Evolutionary conservation across 2,113 vertebrate species (phyloP).

Genomic region (Oreochromis aureus): DNA sequence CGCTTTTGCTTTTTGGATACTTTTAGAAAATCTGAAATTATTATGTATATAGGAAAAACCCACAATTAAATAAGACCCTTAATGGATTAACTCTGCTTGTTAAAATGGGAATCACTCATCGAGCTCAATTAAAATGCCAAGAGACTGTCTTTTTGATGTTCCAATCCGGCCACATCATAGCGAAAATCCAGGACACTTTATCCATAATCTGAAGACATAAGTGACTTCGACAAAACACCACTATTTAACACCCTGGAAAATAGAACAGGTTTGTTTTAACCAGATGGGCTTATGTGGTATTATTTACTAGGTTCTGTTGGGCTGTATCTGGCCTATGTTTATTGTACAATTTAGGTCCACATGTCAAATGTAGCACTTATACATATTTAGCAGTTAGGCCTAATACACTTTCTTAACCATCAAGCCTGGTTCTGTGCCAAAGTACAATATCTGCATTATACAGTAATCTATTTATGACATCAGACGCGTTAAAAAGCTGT

Average conservation of each 20-base stretch:
- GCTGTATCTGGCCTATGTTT: not conserved
- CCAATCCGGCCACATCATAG: not conserved
- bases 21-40: not conserved
- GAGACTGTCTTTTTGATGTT: not conserved
- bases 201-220: not conserved
- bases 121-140: not conserved
- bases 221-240: not conserved
- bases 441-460: not conserved
- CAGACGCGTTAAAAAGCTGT: not conserved
- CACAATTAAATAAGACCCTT: not conserved
- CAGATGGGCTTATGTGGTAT: not conserved
- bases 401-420: not conserved
- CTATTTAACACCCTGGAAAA: not conserved
- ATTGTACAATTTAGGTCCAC: not conserved
- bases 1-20: not conserved
- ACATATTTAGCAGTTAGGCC: not conserved
- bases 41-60: not conserved
- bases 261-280: not conserved
- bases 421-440: not conserved
- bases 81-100: not conserved
- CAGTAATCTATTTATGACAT: not conserved
- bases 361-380: not conserved
- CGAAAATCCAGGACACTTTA: not conserved
- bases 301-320: not conserved
- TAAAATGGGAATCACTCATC: rapidly evolving